Percentiles rank a stretch among this genome's conserved stretches.
These are phyloP conservation scores for Eristalis intricaria DNA, from an alignment of 2,888 invertebrate genomes.

Conservation along the genomic window DNA sequence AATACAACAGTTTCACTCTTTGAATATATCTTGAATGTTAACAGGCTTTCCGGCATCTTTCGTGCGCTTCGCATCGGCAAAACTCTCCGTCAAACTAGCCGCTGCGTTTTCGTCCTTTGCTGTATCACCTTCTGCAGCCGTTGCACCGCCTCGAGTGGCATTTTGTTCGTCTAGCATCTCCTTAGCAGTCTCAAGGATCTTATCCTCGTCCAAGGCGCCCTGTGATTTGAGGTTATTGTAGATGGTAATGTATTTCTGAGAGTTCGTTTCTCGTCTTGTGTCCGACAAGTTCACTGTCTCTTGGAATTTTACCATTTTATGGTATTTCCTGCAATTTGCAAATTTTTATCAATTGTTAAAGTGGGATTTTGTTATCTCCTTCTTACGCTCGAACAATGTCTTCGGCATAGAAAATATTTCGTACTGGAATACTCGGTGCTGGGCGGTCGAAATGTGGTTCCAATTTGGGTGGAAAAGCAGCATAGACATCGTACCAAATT, in stretches of 20 bases:
- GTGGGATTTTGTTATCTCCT: slow-evolving; percentile 74
- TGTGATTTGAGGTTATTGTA: slow-evolving; percentile 84
- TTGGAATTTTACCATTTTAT: slow-evolving; percentile 83
- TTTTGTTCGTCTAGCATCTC: slow-evolving; percentile 80
- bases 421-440: slow-evolving; percentile 84
- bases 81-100: slow-evolving; percentile 30
- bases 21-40: slow-evolving; percentile 61
- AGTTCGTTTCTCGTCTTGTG: slow-evolving; percentile 80
- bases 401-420: slow-evolving; percentile 90
- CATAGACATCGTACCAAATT: slow-evolving; percentile 96
- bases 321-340: slow-evolving; percentile 84
- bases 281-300: slow-evolving; percentile 83
- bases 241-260: slow-evolving; percentile 84
- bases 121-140: slow-evolving; percentile 44
- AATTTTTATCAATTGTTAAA: neutral
- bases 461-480: slow-evolving; percentile 92
- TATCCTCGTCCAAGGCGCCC: slow-evolving; percentile 83
- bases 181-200: slow-evolving; percentile 82
- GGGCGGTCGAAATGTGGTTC: slow-evolving; percentile 90
- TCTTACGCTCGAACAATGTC: slow-evolving; percentile 91
- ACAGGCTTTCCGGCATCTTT: slow-evolving; percentile 32
- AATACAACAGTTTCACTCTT: slow-evolving; percentile 17
- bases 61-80: slow-evolving; percentile 23
- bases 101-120: slow-evolving; percentile 9
- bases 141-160: slow-evolving; percentile 66